These are phyloP conservation scores for Pandion haliaetus DNA, from an alignment of 2,113 vertebrate genomes.

Conservation along the genomic window DNA sequence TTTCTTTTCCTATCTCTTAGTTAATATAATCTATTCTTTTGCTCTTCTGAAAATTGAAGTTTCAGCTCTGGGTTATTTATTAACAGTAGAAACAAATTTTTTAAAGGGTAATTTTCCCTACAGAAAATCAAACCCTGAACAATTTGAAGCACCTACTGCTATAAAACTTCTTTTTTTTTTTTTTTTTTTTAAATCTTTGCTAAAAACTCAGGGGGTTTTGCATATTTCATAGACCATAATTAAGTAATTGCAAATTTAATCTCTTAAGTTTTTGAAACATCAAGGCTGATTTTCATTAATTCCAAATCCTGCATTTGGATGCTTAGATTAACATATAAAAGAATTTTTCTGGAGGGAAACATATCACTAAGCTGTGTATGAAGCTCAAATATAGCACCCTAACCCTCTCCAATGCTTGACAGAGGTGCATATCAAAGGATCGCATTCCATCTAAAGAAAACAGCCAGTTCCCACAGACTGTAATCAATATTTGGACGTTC, in stretches of 20 bases:
- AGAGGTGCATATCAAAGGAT: not conserved
- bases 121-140: not conserved
- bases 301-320: not conserved
- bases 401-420: fast-evolving
- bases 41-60: not conserved
- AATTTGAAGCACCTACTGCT: not conserved
- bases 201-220: not conserved
- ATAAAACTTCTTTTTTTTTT: not conserved
- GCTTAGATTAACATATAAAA: not conserved
- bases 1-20: not conserved
- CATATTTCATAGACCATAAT: not conserved
- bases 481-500: not conserved
- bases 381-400: not conserved
- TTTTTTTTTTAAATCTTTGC: not conserved
- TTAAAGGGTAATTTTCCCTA: not conserved
- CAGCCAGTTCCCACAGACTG: not conserved
- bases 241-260: not conserved
- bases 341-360: not conserved
- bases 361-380: not conserved
- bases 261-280: not conserved
- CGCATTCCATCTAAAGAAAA: not conserved
- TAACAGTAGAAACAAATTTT: not conserved
- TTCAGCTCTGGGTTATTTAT: not conserved
- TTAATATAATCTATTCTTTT: not conserved
- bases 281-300: not conserved